These are phyloP conservation scores for Aramus guarauna DNA, from an alignment of 2,113 vertebrate species.

Conservation along the genomic window DNA sequence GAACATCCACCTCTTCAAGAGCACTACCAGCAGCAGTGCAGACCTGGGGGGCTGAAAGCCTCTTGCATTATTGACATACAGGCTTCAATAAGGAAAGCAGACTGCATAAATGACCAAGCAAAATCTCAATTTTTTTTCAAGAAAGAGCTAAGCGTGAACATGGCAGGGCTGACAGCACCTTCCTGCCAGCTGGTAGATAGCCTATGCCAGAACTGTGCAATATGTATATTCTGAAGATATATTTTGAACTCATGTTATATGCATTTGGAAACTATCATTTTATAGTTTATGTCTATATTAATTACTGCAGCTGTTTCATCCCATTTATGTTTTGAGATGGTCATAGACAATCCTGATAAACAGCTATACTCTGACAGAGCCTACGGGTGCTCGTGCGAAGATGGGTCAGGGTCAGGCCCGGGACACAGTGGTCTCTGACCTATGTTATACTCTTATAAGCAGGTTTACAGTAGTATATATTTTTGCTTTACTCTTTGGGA, in stretches of 20 bases:
- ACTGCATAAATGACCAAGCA: background rate
- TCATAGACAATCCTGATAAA: slow-evolving; percentile 25
- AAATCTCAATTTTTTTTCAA: background rate
- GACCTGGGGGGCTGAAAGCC: background rate
- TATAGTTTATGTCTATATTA: background rate
- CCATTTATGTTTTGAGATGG: background rate
- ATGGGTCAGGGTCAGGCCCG: background rate
- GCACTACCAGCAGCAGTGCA: background rate
- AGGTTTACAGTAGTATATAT: background rate
- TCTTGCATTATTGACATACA: background rate
- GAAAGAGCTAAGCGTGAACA: background rate
- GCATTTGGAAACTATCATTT: background rate
- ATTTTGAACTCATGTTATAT: background rate
- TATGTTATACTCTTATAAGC: background rate
- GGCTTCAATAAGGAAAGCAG: background rate
- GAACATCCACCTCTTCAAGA: background rate
- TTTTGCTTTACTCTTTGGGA: background rate
- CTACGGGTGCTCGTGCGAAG: background rate
- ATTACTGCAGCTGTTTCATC: slow-evolving; percentile 41
- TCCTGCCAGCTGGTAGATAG: slow-evolving; percentile 19
- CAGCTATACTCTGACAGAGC: background rate
- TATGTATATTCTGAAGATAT: background rate
- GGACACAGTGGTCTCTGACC: slow-evolving; percentile 20
- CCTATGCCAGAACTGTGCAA: background rate
- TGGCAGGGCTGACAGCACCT: background rate